Base-by-base conservation (phyloP, 1,140 invertebrate species). In the Chlorops oryzae region DNA sequence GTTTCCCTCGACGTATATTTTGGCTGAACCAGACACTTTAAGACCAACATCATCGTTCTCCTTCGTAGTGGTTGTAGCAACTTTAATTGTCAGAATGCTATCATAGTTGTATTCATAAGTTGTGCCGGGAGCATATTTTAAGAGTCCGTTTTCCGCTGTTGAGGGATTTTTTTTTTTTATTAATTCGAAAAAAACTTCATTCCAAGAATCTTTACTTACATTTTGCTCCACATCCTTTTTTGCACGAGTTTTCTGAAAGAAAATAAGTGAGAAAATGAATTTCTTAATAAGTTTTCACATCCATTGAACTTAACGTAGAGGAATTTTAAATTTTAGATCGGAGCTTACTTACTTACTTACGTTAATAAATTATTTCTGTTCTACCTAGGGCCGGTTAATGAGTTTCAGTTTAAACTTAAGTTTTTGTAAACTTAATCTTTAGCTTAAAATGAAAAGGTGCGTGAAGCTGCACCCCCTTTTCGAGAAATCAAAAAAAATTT, bases 11-110 rank as follows among this genome's bases (percentile, higher is more conserved):
- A 71, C 62, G 5, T 70, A 69, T 9, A 80, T 62, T 3, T 77
- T 72, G 0, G 75, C 78, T 39, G 74, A 71, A 2, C 76, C 79
- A 6, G 72, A 60, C 9, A 80, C 58, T 53, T 78, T 79, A 1
- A 79, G 70, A 27, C 61, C 75, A 9, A 76, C 77, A 52, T 80
- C 76, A 58, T 79, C 68, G 2, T 61, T 48, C 15, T 64, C 63
- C 3, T 59, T 44, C 9, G 39, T n/a, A n/a, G 56, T 59, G 3
- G 60, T 53, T 20, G 43, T 58, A 4, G 38, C 15, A 15, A 63
- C 17, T 39, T 53, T 62, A 44, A 71, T 51, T 4, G 63, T 61
- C 54, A 71, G 50, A 41, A 65, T 57, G 44, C 68, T 71, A 21
- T 71, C 67, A 34, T 70, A 64, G 17, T 39, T 50, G 46, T 71